phyloP scores from a whole-genome alignment of 2,113 vertebrate genomes.

The Fulmarus glacialis region DNA sequence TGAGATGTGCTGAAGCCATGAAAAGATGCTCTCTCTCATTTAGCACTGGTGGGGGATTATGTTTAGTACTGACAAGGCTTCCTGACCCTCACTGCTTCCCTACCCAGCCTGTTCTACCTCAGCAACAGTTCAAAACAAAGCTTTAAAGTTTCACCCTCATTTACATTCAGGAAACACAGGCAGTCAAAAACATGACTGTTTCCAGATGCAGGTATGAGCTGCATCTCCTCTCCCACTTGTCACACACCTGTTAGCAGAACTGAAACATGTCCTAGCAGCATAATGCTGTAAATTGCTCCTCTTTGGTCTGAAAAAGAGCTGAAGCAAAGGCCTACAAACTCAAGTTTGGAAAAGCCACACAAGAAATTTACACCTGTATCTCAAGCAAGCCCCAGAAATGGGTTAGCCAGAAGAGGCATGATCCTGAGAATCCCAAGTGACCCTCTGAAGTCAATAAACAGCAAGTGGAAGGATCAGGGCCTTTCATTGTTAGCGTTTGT shows the following conservation, averaged over 20 bases:
- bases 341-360: neutral
- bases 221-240: neutral
- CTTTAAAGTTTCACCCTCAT: neutral
- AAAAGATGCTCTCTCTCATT: neutral
- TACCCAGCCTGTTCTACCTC: neutral
- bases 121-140: neutral
- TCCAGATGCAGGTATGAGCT: neutral
- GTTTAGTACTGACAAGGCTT: neutral
- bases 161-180: neutral
- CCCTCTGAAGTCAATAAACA: neutral
- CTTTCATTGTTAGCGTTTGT: neutral
- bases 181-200: neutral
- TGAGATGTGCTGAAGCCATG: neutral
- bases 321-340: neutral
- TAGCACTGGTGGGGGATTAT: neutral
- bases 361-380: neutral
- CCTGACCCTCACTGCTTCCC: neutral
- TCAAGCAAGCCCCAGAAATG: neutral
- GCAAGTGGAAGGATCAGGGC: neutral
- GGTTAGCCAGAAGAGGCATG: neutral
- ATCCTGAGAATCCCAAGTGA: neutral
- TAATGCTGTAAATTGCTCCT: too few relatives aligned
- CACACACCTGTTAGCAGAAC: neutral
- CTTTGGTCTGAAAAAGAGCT: neutral
- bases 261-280: neutral